These are phyloP conservation scores for Anodontia alba DNA, from an alignment of 2,888 invertebrate genomes.

Conservation along the genomic window DNA sequence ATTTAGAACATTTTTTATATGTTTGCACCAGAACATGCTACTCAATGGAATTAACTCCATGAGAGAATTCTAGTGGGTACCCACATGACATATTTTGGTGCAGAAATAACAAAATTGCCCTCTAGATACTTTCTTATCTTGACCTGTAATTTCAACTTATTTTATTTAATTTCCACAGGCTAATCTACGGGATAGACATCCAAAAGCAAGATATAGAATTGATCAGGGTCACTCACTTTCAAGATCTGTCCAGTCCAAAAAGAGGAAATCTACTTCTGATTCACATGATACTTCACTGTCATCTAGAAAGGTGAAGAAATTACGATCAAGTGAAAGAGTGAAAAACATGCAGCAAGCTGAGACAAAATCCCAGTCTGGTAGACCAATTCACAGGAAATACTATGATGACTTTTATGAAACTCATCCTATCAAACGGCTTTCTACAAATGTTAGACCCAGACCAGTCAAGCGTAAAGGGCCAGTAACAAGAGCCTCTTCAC, in stretches of 20 bases:
- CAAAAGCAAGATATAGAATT: background rate
- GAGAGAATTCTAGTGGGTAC: no score
- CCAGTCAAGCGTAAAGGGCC: conserved; percentile 30
- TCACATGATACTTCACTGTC: conserved; percentile 14
- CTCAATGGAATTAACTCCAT: no score
- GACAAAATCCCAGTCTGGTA: conserved; percentile 13
- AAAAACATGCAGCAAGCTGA: conserved; percentile 22
- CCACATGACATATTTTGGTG: no score
- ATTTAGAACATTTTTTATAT: no score
- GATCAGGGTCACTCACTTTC: background rate
- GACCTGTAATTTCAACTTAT: no score
- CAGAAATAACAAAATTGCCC: no score
- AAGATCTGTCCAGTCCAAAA: conserved; percentile 28
- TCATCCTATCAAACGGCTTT: conserved; percentile 51
- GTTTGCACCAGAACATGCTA: no score
- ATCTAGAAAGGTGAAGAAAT: conserved; percentile 24
- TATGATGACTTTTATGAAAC: conserved; percentile 36
- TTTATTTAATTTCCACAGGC: background rate
- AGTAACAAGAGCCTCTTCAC: conserved; percentile 57
- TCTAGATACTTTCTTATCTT: no score
- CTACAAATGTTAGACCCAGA: conserved; percentile 27
- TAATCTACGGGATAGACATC: conserved; percentile 1
- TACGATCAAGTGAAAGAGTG: conserved; percentile 21
- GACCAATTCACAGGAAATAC: conserved; percentile 4
- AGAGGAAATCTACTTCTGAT: conserved; percentile 45